phyloP scores from a whole-genome alignment of 2,888 invertebrate genomes.

The Glyphotaelius pellucidus region DNA sequence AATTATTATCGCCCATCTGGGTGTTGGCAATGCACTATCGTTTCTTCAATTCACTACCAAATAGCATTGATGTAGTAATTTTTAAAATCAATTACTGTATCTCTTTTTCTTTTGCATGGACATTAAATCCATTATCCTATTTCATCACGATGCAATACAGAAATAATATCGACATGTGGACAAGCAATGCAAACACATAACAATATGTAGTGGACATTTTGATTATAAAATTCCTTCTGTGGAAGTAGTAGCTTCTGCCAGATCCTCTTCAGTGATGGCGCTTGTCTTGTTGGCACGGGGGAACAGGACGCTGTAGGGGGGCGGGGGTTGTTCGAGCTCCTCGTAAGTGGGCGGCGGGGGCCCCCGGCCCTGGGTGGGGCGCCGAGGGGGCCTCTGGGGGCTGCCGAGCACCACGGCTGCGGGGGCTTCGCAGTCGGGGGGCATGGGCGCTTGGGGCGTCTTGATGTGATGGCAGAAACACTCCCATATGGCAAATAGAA shows the following conservation, averaged over 20 bases:
- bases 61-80: neutral
- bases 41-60: neutral
- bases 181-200: neutral
- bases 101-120: too few relatives aligned
- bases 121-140: too few relatives aligned
- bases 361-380: conserved; percentile 68
- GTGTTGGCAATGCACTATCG: neutral
- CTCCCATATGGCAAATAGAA: conserved; percentile 85
- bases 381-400: conserved; percentile 74
- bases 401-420: conserved; percentile 64
- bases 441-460: conserved; percentile 74
- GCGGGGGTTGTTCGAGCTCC: conserved; percentile 79
- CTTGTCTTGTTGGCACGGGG: conserved; percentile 70
- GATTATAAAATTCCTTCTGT: neutral
- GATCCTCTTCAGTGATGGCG: conserved; percentile 15
- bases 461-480: conserved; percentile 76
- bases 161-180: neutral
- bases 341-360: conserved; percentile 81
- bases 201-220: neutral
- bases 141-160: too few relatives aligned
- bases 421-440: conserved; percentile 74
- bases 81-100: neutral
- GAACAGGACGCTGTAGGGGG: conserved; percentile 82
- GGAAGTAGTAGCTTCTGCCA: conserved; percentile 44
- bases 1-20: neutral